phyloP scores from a whole-genome alignment of 2,888 invertebrate genomes.

The Ectemnius lituratus region DNA sequence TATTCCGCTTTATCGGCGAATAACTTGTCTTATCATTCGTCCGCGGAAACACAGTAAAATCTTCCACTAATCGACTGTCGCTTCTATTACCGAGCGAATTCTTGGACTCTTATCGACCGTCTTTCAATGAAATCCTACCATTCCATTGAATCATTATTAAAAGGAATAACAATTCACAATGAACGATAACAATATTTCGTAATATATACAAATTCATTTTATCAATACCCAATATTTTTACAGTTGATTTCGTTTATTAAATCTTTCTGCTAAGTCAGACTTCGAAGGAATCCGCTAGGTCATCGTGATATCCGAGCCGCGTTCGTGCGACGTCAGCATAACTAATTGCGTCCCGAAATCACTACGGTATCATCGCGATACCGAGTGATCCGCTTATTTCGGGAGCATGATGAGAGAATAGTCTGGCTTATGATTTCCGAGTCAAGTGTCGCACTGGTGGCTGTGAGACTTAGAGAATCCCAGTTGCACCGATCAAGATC shows the following conservation, averaged over 20 bases:
- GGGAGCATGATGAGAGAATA: background rate
- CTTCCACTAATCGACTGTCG: too few relatives aligned
- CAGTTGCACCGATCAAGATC: background rate
- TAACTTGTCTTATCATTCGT: too few relatives aligned
- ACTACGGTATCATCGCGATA: background rate
- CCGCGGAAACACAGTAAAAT: too few relatives aligned
- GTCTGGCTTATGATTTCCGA: background rate
- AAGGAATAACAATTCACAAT: background rate
- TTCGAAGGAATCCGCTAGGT: background rate
- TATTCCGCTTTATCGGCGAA: background rate
- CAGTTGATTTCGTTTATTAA: background rate
- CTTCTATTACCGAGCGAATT: background rate
- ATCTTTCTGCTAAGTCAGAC: background rate
- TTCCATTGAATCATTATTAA: background rate
- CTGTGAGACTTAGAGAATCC: background rate
- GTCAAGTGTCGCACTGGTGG: background rate
- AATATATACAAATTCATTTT: too few relatives aligned
- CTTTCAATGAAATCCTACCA: background rate
- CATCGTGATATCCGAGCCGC: background rate
- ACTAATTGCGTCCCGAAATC: conserved; percentile 8
- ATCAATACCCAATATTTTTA: background rate
- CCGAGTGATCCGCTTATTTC: background rate
- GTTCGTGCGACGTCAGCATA: conserved; percentile 11
- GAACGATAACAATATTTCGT: background rate
- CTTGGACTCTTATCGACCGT: background rate